Evolutionary conservation across 2,888 invertebrate genomes (phyloP).

Genomic region (Nomada hirtipes): DNA sequence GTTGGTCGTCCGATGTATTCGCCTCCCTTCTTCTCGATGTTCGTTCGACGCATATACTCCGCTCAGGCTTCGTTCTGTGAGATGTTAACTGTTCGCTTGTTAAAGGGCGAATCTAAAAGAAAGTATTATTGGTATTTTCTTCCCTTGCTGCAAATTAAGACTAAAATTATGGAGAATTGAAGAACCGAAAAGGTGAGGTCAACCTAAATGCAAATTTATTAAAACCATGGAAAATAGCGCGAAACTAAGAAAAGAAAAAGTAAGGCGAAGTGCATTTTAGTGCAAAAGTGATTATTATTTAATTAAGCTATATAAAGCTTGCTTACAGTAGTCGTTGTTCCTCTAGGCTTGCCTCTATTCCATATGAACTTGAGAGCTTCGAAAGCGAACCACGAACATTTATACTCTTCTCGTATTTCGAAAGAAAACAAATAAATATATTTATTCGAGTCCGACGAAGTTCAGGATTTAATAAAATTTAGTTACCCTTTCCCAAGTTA

Average conservation of each 20-base stretch:
- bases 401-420: neutral
- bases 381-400: slow-evolving; percentile 6
- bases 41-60: too few species aligned
- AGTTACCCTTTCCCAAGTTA: neutral
- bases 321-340: neutral
- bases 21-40: neutral
- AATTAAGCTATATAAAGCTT: neutral
- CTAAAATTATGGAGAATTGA: neutral
- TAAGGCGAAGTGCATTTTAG: neutral
- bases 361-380: neutral
- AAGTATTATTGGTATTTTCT: too few species aligned
- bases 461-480: neutral
- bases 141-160: neutral
- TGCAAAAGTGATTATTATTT: neutral
- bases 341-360: neutral
- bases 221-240: neutral
- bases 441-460: neutral
- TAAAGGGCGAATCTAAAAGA: too few species aligned
- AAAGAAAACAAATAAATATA: neutral
- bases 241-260: neutral
- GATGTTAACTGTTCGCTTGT: too few species aligned
- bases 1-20: neutral
- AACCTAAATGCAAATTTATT: neutral
- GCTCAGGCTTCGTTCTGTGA: too few species aligned
- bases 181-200: neutral